Conservation (phyloP, 2,113 vertebrate species). For the Tyto alba region DNA sequence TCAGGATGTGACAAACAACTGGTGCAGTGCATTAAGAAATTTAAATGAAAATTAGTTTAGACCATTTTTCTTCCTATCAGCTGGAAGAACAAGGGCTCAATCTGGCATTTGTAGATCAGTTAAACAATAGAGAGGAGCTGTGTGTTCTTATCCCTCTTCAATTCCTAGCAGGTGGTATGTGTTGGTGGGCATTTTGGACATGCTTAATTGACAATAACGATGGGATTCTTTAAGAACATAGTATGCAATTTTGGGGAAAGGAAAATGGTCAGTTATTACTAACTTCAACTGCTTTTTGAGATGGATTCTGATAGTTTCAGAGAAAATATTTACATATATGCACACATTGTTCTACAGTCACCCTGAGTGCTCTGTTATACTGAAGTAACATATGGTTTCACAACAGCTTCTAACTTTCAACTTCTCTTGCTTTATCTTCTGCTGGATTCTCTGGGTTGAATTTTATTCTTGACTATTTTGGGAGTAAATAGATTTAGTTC, state of each 20-base stretch:
- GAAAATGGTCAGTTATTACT: neutral
- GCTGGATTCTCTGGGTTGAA: neutral
- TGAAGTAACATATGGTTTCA: neutral
- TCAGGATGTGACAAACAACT: slow-evolving; percentile 47
- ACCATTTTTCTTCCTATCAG: slow-evolving; percentile 41
- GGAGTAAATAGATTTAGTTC: neutral
- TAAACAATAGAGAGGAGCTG: neutral
- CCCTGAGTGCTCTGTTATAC: neutral
- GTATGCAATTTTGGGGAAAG: neutral
- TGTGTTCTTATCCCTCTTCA: neutral
- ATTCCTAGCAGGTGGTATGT: neutral
- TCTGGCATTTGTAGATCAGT: slow-evolving; percentile 14
- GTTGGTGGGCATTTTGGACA: neutral
- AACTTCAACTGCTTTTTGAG: slow-evolving; percentile 10
- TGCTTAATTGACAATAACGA: neutral
- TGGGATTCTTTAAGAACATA: neutral
- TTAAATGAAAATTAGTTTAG: slow-evolving; percentile 52
- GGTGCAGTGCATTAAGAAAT: slow-evolving; percentile 37
- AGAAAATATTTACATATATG: neutral
- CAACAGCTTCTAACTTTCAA: neutral
- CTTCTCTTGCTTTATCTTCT: neutral
- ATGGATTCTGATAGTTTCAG: slow-evolving; percentile 4
- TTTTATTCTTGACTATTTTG: neutral
- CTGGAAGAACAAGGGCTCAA: neutral
- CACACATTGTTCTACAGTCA: neutral